Evolutionary conservation across 1,140 invertebrate species (phyloP), one percentile per base, ranked within the genome.

Genomic region (Galleria mellonella): DNA sequence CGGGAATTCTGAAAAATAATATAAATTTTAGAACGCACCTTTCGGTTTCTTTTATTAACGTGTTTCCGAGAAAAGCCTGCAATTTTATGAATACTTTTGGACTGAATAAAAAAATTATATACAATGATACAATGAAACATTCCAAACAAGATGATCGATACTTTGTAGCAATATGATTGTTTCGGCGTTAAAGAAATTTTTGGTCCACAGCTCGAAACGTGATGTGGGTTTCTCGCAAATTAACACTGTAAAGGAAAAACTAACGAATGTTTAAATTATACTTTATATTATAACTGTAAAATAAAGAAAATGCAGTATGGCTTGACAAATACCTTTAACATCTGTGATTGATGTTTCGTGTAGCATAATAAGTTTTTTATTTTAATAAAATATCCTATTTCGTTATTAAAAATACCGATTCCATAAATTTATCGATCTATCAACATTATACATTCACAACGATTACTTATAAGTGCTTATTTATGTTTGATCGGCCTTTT

Each of bases 41-140:
- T 37, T 37, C 35, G 12, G 9, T 44, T 47, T 60, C 47, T 31
- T 35, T 51, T 43, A 47, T 2, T 6, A 9, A 23, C 31, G 32
- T 38, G 48, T 56, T 71, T 68, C 61, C 63, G 59, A 53, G 66
- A 68, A 70, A 65, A 68, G 56, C 45, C 49, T 30, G 49, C 43
- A 51, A 41, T 40, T 67, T 68, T 65, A 56, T 65, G 63, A 66
- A 68, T 70, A 60, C 68, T 70, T 70, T 60, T 54, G 62, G 63
- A 44, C 39, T 46, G 32, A 29, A 46, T 53, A 64, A 67, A 56
- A 64, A 66, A 31, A 41, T 23, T 23, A 23, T 23, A 3, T 23
- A 23, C 17, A 23, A 23, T 23, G 17, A 3, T 23, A 23, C 17
- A 23, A 23, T 23, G 17, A 23, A 23, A 6, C 17, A 23, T 23